Evolutionary conservation across 1,140 invertebrate species (phyloP).

Genomic region (Cyphomyrmex costatus): DNA sequence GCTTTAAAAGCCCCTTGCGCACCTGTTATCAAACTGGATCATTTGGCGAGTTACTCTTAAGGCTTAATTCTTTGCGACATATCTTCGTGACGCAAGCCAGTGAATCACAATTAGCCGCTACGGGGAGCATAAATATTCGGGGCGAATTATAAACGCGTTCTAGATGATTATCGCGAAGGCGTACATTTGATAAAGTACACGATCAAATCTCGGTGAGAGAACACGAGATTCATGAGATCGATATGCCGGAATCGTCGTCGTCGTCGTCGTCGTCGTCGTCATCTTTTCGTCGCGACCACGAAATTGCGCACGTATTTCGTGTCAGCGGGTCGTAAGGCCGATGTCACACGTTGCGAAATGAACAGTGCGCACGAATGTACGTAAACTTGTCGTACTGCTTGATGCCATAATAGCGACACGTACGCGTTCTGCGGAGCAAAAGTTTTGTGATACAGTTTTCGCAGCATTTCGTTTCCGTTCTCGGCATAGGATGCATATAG

Average conservation of each 20-base stretch:
- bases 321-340: slow-evolving; percentile 70
- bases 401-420: slow-evolving; percentile 6
- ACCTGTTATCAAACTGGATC: slow-evolving; percentile 28
- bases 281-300: slow-evolving; percentile 59
- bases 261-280: slow-evolving; percentile 43
- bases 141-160: slow-evolving; percentile 51
- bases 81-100: slow-evolving; percentile 62
- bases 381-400: neutral
- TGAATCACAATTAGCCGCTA: slow-evolving; percentile 67
- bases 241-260: slow-evolving; percentile 54
- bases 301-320: slow-evolving; percentile 72
- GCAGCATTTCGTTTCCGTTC: slow-evolving; percentile 36
- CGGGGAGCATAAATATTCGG: slow-evolving; percentile 58
- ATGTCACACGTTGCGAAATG: slow-evolving; percentile 66
- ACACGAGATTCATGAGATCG: slow-evolving; percentile 70
- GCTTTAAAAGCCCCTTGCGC: neutral
- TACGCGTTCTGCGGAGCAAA: slow-evolving; percentile 12
- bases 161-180: slow-evolving; percentile 53
- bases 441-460: slow-evolving; percentile 25
- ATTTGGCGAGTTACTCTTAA: slow-evolving; percentile 25
- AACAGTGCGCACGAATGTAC: slow-evolving; percentile 60
- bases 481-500: slow-evolving; percentile 11
- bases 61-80: slow-evolving; percentile 55
- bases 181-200: slow-evolving; percentile 58
- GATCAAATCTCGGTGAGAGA: slow-evolving; percentile 57